A percentile compares a stretch with the other conserved stretches of the same genome.
Evolutionary conservation across 2,888 invertebrate species (phyloP).

Genomic region (Eucera pruinosa): DNA sequence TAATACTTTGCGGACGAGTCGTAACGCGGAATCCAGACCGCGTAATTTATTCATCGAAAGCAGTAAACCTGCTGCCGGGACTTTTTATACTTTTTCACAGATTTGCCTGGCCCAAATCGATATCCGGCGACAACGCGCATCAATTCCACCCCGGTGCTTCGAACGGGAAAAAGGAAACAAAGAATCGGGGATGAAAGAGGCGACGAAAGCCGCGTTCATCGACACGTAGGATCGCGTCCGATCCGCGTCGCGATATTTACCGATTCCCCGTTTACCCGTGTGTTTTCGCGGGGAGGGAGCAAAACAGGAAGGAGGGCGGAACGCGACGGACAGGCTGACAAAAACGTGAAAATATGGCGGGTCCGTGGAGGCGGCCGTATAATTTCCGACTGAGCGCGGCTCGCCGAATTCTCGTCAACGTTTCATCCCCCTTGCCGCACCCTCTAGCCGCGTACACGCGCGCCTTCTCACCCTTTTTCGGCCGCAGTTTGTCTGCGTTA

Average conservation of each 20-base stretch:
- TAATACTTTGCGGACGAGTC: slow-evolving; percentile 31
- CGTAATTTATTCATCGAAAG: slow-evolving; percentile 32
- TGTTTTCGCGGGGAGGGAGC: slow-evolving; percentile 36
- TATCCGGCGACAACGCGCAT: neutral
- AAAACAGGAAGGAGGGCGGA: slow-evolving; percentile 25
- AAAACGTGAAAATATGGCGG: slow-evolving; percentile 63
- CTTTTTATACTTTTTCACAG: neutral
- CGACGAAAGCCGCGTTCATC: slow-evolving; percentile 3
- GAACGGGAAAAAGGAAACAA: neutral
- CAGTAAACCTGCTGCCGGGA: neutral
- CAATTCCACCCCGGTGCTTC: neutral
- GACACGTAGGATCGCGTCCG: slow-evolving; percentile 18
- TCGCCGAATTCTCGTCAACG: slow-evolving; percentile 72
- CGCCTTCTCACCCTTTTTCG: slow-evolving; percentile 41
- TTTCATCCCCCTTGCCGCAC: slow-evolving; percentile 53
- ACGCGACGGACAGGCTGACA: slow-evolving; percentile 30
- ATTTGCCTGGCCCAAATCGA: neutral
- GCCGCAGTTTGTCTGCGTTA: slow-evolving; percentile 69
- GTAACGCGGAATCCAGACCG: too few relatives aligned
- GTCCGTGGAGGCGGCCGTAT: slow-evolving; percentile 64
- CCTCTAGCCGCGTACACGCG: slow-evolving; percentile 10
- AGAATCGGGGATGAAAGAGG: neutral
- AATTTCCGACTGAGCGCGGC: slow-evolving; percentile 74
- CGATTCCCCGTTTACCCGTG: slow-evolving; percentile 61
- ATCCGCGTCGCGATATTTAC: slow-evolving; percentile 36